A percentile compares a stretch with the other conserved stretches of the same genome.
These are phyloP conservation scores for Busseola fusca DNA, from an alignment of 2,888 invertebrate genomes.

Conservation along the genomic window DNA sequence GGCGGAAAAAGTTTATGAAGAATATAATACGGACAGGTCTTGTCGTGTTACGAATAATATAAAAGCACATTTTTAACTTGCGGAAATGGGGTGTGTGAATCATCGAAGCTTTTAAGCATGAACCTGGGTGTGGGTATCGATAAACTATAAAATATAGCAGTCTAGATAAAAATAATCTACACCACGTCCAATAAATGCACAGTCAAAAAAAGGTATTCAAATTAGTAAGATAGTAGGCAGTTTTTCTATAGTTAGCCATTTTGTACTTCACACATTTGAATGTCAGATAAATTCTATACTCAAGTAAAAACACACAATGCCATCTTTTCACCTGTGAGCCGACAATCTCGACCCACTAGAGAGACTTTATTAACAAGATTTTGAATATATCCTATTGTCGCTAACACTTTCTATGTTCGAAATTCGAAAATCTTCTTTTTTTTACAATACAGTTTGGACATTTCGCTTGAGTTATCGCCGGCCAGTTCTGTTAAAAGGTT, in stretches of 20 bases:
- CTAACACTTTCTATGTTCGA: conserved; percentile 88
- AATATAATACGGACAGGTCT: conserved; percentile 2
- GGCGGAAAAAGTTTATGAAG: conserved; percentile 14
- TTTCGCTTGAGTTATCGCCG: conserved; percentile 89
- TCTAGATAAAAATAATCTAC: conserved; percentile 34
- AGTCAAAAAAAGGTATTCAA: background rate
- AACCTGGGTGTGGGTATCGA: conserved; percentile 6
- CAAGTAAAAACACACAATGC: conserved; percentile 46
- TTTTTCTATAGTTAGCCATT: conserved; percentile 37
- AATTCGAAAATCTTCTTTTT: conserved; percentile 78
- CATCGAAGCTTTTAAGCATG: conserved; percentile 41
- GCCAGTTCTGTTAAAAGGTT: conserved; percentile 88
- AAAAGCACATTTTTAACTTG: conserved; percentile 27
- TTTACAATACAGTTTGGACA: conserved; percentile 83
- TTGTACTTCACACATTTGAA: conserved; percentile 19
- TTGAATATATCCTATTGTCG: conserved; percentile 88
- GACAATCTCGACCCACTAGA: conserved; percentile 67
- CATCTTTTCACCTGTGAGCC: conserved; percentile 54
- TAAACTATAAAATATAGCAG: conserved; percentile 23
- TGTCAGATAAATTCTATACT: conserved; percentile 41
- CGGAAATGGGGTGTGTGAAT: conserved; percentile 59
- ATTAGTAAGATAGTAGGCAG: conserved; percentile 3
- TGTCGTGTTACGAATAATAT: conserved; percentile 27
- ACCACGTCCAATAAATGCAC: background rate
- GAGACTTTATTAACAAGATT: conserved; percentile 89